phyloP scores from a whole-genome alignment of 2,888 invertebrate species.

The Crossocerus cetratus region DNA sequence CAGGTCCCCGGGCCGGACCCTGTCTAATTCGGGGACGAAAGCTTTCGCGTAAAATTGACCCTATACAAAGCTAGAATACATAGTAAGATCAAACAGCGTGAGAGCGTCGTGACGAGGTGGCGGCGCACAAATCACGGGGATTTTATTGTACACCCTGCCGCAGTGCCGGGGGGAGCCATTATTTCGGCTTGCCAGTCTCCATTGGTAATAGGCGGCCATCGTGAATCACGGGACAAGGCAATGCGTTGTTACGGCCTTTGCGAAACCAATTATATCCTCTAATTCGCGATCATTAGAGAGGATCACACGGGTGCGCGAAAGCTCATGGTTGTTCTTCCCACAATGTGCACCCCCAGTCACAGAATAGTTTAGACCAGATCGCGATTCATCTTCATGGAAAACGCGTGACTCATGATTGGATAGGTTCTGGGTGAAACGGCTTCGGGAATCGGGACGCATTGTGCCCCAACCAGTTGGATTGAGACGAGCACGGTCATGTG shows the following conservation, averaged over 20 bases:
- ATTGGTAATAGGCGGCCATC: not conserved
- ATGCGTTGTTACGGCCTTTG: not conserved
- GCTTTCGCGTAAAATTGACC: not conserved
- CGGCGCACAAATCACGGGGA: conserved; percentile 19
- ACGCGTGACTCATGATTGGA: conserved; percentile 46
- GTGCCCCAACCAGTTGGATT: conserved; percentile 63
- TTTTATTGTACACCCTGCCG: conserved; percentile 4
- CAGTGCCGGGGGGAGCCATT: conserved; percentile 8
- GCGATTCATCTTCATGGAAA: conserved; percentile 56
- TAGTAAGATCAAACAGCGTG: not conserved
- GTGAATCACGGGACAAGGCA: conserved; percentile 14
- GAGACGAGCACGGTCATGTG: conserved; percentile 47
- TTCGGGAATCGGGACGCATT: conserved; percentile 61
- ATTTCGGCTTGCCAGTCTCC: conserved; percentile 15
- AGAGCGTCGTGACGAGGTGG: not conserved
- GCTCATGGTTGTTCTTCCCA: not conserved
- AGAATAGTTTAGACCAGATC: no score
- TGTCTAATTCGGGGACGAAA: not conserved
- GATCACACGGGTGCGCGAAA: no score
- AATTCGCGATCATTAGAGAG: no score
- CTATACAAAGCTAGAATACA: not conserved
- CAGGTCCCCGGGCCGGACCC: not conserved
- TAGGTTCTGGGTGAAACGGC: conserved; percentile 30
- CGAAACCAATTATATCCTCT: conserved; percentile 22
- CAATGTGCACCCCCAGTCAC: not conserved